phyloP scores from a whole-genome alignment of 1,140 invertebrate genomes.

The Chymomyza costata region DNA sequence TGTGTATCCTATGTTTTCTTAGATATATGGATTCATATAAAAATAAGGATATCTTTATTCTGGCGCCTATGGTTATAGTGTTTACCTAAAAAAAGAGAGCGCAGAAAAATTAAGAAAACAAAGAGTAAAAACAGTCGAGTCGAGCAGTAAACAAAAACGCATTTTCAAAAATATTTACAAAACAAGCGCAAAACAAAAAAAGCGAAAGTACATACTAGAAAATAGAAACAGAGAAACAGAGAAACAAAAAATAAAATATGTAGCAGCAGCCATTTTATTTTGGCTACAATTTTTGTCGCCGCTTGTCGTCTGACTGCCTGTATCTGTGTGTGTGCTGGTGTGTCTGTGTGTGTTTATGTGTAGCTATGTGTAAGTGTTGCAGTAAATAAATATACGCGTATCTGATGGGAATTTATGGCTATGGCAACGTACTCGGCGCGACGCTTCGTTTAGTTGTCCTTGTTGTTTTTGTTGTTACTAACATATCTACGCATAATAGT shows the following conservation, averaged over 20 bases:
- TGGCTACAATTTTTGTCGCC: conserved; percentile 64
- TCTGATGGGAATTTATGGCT: conserved; percentile 68
- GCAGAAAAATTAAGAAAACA: too few species aligned
- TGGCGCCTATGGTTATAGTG: too few species aligned
- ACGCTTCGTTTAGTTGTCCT: conserved; percentile 15
- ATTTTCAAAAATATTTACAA: conserved; percentile 61
- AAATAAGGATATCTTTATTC: too few species aligned
- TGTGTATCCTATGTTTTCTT: too few species aligned
- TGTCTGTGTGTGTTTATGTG: conserved; percentile 3
- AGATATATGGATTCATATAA: too few species aligned
- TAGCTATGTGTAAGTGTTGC: conserved; percentile 50
- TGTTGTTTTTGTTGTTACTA: not conserved
- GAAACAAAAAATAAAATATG: conserved; percentile 32
- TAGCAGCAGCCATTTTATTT: conserved; percentile 60
- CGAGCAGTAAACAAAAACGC: conserved; percentile 58
- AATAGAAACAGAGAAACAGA: too few species aligned
- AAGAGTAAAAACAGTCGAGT: too few species aligned
- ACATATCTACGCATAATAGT: not conserved
- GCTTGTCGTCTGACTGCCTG: conserved; percentile 34
- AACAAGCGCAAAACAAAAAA: conserved; percentile 35
- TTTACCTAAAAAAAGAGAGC: too few species aligned
- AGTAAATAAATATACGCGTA: conserved; percentile 73
- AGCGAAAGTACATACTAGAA: conserved; percentile 20
- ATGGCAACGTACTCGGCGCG: conserved; percentile 48
- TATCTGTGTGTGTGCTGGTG: conserved; percentile 13